Percentiles rank a stretch among this genome's conserved stretches.
Conservation (phyloP, 1,140 invertebrate genomes). For the Coboldia fuscipes region DNA sequence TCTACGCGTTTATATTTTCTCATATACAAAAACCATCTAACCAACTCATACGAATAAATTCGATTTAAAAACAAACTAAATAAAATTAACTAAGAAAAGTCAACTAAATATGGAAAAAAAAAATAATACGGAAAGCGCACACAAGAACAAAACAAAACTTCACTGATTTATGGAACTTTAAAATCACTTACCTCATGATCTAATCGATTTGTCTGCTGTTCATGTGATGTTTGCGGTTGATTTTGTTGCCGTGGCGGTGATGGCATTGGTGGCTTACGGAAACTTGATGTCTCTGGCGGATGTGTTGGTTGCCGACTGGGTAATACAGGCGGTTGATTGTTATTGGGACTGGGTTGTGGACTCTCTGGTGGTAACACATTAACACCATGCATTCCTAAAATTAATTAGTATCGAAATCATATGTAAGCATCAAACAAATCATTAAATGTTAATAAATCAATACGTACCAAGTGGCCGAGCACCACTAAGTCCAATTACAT, state of each 20-base stretch:
- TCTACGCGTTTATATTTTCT: no score
- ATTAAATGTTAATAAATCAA: background rate
- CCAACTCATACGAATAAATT: no score
- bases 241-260: slow-evolving; percentile 26
- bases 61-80: no score
- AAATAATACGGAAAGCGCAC: no score
- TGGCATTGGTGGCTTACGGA: slow-evolving; percentile 21
- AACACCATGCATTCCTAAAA: slow-evolving; percentile 23
- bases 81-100: no score
- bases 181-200: slow-evolving; percentile 44
- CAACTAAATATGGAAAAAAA: no score
- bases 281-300: background rate
- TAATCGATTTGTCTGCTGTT: slow-evolving; percentile 32
- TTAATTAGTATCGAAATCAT: no score
- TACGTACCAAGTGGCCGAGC: slow-evolving; percentile 40
- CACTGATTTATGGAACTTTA: no score
- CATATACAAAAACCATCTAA: no score
- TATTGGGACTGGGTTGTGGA: slow-evolving; percentile 12
- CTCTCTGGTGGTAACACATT: slow-evolving; percentile 30
- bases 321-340: no score
- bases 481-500: slow-evolving; percentile 47
- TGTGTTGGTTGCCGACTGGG: no score
- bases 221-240: slow-evolving; percentile 26
- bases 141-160: no score
- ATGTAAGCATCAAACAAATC: background rate